phyloP scores from a whole-genome alignment of 1,140 invertebrate species.

The Rhizoglyphus robini region DNA sequence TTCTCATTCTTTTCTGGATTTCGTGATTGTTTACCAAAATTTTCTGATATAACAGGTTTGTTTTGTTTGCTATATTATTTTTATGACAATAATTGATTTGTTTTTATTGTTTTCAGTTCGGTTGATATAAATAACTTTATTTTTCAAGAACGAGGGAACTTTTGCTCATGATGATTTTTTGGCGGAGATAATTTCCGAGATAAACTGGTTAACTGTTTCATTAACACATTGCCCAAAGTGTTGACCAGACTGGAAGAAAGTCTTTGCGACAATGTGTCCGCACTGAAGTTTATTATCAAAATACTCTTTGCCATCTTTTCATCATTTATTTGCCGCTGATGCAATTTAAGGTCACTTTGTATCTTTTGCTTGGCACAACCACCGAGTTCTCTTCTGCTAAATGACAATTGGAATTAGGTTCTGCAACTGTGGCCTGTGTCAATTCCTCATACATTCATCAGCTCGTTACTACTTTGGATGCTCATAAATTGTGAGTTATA shows the following conservation, averaged over 20 bases:
- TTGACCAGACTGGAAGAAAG: conserved; percentile 44
- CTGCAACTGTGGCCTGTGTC: conserved; percentile 36
- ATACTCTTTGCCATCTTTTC: conserved; percentile 48
- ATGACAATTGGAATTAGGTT: conserved; percentile 59
- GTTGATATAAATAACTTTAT: conserved; percentile 43
- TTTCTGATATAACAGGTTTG: not conserved
- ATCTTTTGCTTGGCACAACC: conserved; percentile 54
- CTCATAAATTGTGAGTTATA: conserved; percentile 38
- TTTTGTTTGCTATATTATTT: not conserved
- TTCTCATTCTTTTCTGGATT: conserved; percentile 29
- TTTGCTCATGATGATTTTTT: conserved; percentile 3
- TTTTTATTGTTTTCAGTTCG: conserved; percentile 38
- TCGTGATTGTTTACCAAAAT: conserved; percentile 1
- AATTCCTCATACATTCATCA: conserved; percentile 46
- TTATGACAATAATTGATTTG: too few species aligned
- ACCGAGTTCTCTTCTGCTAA: conserved; percentile 46
- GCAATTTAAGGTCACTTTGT: conserved; percentile 59
- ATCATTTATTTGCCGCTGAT: too few species aligned
- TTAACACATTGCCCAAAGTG: conserved; percentile 41
- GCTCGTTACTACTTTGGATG: conserved; percentile 46
- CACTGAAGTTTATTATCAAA: conserved; percentile 46
- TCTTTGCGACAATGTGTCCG: conserved; percentile 58
- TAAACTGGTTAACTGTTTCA: conserved; percentile 39
- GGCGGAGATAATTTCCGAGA: conserved; percentile 44
- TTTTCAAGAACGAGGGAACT: conserved; percentile 37